These are phyloP conservation scores for Macrophya alboannulata DNA, from an alignment of 2,888 invertebrate genomes.

Conservation along the genomic window DNA sequence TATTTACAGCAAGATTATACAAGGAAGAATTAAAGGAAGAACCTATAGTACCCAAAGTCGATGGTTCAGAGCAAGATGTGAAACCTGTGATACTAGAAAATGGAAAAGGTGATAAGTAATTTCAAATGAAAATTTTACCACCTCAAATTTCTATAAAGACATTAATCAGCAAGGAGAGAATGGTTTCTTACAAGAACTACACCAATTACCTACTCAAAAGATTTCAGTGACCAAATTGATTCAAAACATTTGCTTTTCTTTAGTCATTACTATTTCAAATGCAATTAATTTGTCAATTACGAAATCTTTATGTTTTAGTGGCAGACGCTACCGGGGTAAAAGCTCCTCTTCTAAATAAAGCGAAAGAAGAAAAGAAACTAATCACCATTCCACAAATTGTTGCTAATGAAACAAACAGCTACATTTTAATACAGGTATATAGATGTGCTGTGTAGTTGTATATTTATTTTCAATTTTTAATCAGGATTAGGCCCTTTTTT, in stretches of 20 bases:
- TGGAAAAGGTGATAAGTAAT: conserved; percentile 68
- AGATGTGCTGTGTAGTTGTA: conserved; percentile 12
- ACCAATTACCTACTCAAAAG: neutral
- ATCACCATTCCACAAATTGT: conserved; percentile 70
- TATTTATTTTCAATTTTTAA: neutral
- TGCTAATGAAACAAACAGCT: conserved; percentile 72
- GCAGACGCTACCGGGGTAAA: conserved; percentile 56
- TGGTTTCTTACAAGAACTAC: neutral
- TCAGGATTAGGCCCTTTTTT: conserved; percentile 1
- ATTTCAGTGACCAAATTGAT: neutral
- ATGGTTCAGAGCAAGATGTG: conserved; percentile 67
- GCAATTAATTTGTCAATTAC: neutral
- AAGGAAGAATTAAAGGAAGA: conserved; percentile 64
- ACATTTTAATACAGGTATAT: conserved; percentile 74
- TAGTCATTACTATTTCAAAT: neutral
- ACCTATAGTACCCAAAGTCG: conserved; percentile 55
- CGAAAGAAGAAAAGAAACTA: conserved; percentile 59
- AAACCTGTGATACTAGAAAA: conserved; percentile 72
- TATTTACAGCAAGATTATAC: conserved; percentile 66
- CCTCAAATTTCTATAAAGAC: neutral
- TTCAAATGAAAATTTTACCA: neutral
- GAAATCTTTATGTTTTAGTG: conserved; percentile 22
- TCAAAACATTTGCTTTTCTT: neutral
- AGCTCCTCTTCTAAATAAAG: conserved; percentile 25
- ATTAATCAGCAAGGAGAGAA: neutral